A percentile compares a stretch with the other conserved stretches of the same genome.
phyloP scores from a whole-genome alignment of 2,888 invertebrate species.

The Suillia variegata region DNA sequence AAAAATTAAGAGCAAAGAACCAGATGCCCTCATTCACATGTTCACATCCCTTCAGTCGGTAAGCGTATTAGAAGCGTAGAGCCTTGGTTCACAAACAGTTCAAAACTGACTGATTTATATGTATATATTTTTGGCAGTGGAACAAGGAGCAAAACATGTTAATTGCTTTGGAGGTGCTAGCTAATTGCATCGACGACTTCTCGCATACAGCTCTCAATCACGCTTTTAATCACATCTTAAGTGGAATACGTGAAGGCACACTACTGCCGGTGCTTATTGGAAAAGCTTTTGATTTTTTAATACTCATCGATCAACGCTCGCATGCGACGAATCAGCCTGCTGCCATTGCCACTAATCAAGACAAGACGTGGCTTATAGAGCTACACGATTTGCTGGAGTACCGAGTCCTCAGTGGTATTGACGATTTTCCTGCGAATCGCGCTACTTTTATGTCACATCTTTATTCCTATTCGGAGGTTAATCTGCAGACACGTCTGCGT shows the following conservation, averaged over 20 bases:
- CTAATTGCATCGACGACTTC: conserved; percentile 49
- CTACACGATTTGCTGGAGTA: conserved; percentile 45
- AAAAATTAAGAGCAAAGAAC: conserved; percentile 50
- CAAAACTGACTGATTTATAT: no score
- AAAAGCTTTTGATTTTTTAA: conserved; percentile 53
- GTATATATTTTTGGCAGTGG: conserved; percentile 34
- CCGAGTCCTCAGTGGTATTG: conserved; percentile 40
- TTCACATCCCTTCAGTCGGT: conserved; percentile 50
- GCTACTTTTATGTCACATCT: conserved; percentile 48
- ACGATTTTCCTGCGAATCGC: conserved; percentile 48
- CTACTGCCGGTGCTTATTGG: conserved; percentile 53
- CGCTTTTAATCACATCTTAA: conserved; percentile 50
- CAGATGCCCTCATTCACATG: conserved; percentile 52
- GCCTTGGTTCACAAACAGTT: no score
- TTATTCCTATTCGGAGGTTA: conserved; percentile 54
- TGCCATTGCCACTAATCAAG: conserved; percentile 7
- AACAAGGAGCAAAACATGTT: conserved; percentile 56
- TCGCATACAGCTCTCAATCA: conserved; percentile 56
- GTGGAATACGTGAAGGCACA: conserved; percentile 45
- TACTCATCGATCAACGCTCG: conserved; percentile 49
- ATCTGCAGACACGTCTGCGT: conserved; percentile 43
- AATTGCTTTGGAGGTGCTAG: conserved; percentile 54
- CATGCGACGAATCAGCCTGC: conserved; percentile 17
- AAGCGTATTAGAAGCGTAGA: neutral
- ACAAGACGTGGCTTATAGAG: conserved; percentile 43